Conservation (phyloP, 2,113 vertebrate species). For the Apaloderma vittatum region DNA sequence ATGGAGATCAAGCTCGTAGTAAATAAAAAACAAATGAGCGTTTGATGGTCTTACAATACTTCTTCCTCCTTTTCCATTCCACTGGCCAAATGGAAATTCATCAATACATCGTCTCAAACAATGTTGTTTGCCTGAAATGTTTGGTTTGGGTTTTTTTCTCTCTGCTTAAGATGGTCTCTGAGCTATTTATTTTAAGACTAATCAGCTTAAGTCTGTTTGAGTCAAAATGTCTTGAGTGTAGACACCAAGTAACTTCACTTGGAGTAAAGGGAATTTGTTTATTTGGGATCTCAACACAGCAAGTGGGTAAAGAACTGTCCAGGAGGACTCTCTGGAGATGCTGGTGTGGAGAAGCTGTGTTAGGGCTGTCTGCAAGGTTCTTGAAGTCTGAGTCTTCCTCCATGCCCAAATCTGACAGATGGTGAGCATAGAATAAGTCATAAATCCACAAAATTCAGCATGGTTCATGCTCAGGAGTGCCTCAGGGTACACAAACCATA, state of each 20-base stretch:
- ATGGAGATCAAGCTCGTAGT: not conserved
- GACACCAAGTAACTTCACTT: not conserved
- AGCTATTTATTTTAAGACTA: not conserved
- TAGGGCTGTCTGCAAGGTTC: not conserved
- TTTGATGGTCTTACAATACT: not conserved
- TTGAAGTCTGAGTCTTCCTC: not conserved
- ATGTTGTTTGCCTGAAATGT: not conserved
- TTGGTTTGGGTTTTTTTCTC: not conserved
- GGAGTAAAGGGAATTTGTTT: not conserved
- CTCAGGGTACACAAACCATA: fast-evolving
- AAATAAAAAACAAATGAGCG: slow-evolving; percentile 19
- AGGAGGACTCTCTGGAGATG: not conserved
- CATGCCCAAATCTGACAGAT: not conserved
- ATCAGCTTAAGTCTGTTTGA: not conserved
- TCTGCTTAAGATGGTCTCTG: not conserved
- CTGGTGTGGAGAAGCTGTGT: not conserved
- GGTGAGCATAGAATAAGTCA: not conserved
- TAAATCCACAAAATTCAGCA: not conserved
- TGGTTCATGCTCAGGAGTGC: not conserved
- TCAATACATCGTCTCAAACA: not conserved
- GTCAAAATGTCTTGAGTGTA: not conserved
- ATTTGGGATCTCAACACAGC: not conserved
- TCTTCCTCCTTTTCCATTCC: slow-evolving; percentile 22
- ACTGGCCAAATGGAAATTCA: slow-evolving; percentile 14
- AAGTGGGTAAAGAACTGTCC: not conserved